Evolutionary conservation across 2,113 vertebrate species (phyloP).

Genomic region (Silurus glanis): DNA sequence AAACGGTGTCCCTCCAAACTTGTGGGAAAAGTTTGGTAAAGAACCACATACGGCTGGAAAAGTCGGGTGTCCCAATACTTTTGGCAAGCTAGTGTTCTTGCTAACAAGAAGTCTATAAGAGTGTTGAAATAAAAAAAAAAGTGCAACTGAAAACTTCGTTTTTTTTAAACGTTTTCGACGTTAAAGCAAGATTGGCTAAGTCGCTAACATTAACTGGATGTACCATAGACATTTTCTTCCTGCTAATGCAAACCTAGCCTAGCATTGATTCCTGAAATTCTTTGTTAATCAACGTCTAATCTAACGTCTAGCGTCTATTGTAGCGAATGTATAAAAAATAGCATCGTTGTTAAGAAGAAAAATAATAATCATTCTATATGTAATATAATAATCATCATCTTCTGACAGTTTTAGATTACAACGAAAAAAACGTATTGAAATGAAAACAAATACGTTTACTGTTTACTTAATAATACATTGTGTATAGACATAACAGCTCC

Average conservation of each 20-base stretch:
- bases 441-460: not conserved
- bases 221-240: not conserved
- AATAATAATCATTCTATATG: not conserved
- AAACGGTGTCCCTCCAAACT: no score
- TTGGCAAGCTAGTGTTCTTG: no score
- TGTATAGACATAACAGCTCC: no score
- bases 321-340: not conserved
- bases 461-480: not conserved
- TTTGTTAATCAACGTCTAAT: no score
- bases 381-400: not conserved
- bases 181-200: not conserved
- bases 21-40: no score
- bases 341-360: no score
- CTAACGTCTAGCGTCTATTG: not conserved
- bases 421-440: not conserved
- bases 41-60: no score
- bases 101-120: no score
- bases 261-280: not conserved
- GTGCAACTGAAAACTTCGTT: not conserved
- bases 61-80: no score
- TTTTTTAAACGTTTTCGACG: not conserved
- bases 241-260: not conserved
- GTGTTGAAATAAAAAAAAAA: no score
- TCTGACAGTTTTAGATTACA: not conserved
- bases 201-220: no score